A percentile compares a stretch with the other conserved stretches of the same genome.
Conservation (phyloP, 2,888 invertebrate genomes). For the Lasioglossum villosulum region DNA sequence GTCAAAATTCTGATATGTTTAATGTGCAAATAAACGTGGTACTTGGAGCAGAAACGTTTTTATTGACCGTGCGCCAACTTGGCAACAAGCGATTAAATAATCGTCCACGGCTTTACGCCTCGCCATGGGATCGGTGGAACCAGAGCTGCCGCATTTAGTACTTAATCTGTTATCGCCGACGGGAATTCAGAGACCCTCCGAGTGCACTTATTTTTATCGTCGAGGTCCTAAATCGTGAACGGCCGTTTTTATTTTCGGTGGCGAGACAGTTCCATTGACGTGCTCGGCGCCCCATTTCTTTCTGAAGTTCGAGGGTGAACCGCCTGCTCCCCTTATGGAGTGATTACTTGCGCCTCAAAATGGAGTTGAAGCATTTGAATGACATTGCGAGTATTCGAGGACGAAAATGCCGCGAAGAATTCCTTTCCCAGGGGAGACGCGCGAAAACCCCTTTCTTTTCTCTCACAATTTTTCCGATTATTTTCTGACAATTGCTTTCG, state of each 20-base stretch:
- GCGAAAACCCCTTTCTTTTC: not conserved
- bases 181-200: slow-evolving; percentile 50
- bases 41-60: slow-evolving; percentile 2
- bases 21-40: not conserved
- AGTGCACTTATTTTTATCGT: slow-evolving; percentile 70
- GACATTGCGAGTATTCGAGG: slow-evolving; percentile 21
- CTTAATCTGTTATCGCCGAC: slow-evolving; percentile 63
- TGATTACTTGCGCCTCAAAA: slow-evolving; percentile 60
- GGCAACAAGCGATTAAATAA: slow-evolving; percentile 31
- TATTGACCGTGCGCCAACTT: not conserved
- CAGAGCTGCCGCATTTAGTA: slow-evolving; percentile 29
- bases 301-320: slow-evolving; percentile 48
- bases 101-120: slow-evolving; percentile 19
- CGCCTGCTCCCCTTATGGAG: slow-evolving; percentile 52
- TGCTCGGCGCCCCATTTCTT: slow-evolving; percentile 53
- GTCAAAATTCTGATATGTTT: no score
- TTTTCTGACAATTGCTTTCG: not conserved
- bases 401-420: not conserved
- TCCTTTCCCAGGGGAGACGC: not conserved
- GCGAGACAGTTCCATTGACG: slow-evolving; percentile 67
- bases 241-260: slow-evolving; percentile 65
- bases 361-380: slow-evolving; percentile 25
- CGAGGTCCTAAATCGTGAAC: slow-evolving; percentile 50
- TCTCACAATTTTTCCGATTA: not conserved
- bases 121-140: not conserved